Conservation (phyloP, 1,140 invertebrate genomes). For the Pseudoatta argentina region DNA sequence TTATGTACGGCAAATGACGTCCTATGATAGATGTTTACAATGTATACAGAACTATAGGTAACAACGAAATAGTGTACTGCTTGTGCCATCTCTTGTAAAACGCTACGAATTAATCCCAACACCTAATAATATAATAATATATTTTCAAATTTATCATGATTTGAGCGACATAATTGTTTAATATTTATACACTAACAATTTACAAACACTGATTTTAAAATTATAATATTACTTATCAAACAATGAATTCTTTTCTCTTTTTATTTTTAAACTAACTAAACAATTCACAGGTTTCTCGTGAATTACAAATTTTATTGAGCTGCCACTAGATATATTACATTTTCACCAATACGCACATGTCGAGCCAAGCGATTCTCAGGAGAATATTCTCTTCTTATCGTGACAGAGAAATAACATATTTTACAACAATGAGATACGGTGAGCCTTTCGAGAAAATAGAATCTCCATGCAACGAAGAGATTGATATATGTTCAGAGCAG, state of each 20-base stretch:
- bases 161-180: neutral
- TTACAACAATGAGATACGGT: constrained; percentile 41
- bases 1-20: no score
- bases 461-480: constrained; percentile 31
- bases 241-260: neutral
- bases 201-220: neutral
- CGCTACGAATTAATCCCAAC: no score
- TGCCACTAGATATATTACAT: constrained; percentile 1
- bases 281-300: neutral
- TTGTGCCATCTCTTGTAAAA: no score
- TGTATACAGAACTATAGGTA: no score
- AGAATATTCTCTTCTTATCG: constrained; percentile 35
- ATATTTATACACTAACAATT: neutral
- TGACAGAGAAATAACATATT: constrained; percentile 47
- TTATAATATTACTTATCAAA: neutral
- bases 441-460: constrained; percentile 46
- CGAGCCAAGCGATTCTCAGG: neutral
- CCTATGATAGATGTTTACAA: no score
- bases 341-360: neutral
- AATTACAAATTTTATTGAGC: constrained; percentile 15
- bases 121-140: neutral
- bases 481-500: constrained; percentile 45
- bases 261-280: neutral
- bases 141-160: neutral
- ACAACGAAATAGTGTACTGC: no score